Base-by-base conservation (phyloP, 2,797 vertebrate species). In the Silurus aristotelis region DNA sequence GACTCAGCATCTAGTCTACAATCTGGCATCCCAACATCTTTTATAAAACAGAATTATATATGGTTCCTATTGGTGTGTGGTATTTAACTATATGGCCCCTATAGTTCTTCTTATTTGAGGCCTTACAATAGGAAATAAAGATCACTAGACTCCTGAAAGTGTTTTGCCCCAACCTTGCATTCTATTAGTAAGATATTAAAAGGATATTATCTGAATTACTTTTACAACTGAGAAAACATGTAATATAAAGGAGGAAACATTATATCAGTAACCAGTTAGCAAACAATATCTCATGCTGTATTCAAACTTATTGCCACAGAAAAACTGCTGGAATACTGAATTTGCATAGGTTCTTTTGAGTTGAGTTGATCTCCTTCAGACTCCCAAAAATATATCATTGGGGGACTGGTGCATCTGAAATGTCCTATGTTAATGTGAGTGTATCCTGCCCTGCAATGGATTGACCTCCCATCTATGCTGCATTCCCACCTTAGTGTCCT, bases 1-100 rank as follows among this genome's bases (percentile, higher is more conserved):
- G 64, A 58, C 75, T 71, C n/a, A 86, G 64, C 79, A 86, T 68
- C 14, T 14, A 82, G 82, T 89, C 89, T 73, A 66, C 88, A 84
- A 88, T 77, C 19, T 58, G 17, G 56, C 56, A 38, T 43, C 56
- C 56, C 20, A 43, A n/a, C 76, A 78, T 43, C 19, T 78, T 78
- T 22, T 19, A 43, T 14, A 27, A 61, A 78, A 22, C 76, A 61
- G 56, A 61, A 43, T 61, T 3, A 3, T 61, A 61, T 61, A 22
- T 52, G 48, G 17, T 56, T 20, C 9, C 9, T 13, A 2, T 38
- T 19, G 17, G n/a, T 31, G 6, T 73, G 46, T 52, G 13, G n/a
- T 27, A 52, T 38, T 31, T 20, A 38, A 38, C 31, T 60, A 77
- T 31, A 27, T 13, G 19, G 17, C 10, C 55, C 38, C 1, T 19